Evolutionary conservation across 2,888 invertebrate genomes (phyloP).

Genomic region (Leucozona laternaria): DNA sequence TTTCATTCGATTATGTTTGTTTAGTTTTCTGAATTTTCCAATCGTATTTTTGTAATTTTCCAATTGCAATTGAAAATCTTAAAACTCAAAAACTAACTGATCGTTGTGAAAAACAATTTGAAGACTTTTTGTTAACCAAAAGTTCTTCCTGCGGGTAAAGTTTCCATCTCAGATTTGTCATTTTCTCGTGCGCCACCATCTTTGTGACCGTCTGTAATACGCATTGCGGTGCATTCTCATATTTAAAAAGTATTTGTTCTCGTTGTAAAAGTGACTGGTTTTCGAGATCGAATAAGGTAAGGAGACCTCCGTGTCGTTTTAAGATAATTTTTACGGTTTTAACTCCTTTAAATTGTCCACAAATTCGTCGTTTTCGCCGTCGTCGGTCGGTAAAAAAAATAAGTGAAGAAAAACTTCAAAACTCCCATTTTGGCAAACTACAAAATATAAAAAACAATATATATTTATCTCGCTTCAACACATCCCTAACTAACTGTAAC

Average conservation of each 20-base stretch:
- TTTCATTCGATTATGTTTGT: constrained; percentile 69
- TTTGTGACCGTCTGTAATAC: constrained; percentile 62
- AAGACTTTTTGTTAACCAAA: constrained; percentile 14
- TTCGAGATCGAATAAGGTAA: background rate
- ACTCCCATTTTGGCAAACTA: constrained; percentile 52
- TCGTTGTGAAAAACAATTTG: background rate
- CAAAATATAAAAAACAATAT: constrained; percentile 23
- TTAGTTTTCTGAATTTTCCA: constrained; percentile 70
- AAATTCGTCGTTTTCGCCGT: constrained; percentile 44
- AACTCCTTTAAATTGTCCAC: background rate
- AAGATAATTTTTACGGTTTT: background rate
- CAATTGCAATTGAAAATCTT: constrained; percentile 54
- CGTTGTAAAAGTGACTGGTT: constrained; percentile 39
- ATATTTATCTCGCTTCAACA: constrained; percentile 50
- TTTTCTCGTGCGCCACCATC: constrained; percentile 67
- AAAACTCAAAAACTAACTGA: constrained; percentile 11
- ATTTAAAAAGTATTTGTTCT: constrained; percentile 18
- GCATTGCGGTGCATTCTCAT: constrained; percentile 71
- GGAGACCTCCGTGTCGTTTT: constrained; percentile 29
- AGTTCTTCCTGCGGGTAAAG: constrained; percentile 28
- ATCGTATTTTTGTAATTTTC: constrained; percentile 56
- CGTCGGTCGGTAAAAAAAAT: constrained; percentile 26
- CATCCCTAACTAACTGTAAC: constrained; percentile 40
- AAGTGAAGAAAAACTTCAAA: constrained; percentile 26
- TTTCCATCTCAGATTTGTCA: constrained; percentile 17